These are phyloP conservation scores for Aethina tumida DNA, from an alignment of 1,140 invertebrate species.

Conservation along the genomic window DNA sequence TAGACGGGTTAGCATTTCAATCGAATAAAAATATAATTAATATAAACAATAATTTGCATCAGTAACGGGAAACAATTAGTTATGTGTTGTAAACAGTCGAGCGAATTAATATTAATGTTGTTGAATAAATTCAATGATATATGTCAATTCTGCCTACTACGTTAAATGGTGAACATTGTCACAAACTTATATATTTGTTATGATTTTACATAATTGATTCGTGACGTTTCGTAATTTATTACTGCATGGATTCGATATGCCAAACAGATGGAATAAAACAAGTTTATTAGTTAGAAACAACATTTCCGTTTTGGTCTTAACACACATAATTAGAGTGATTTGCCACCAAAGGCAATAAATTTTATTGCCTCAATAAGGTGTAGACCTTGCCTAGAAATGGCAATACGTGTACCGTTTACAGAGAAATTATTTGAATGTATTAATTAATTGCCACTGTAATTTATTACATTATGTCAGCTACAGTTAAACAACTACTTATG, in stretches of 20 bases:
- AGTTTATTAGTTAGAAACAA: conserved; percentile 20
- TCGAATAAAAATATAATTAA: conserved; percentile 11
- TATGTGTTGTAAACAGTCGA: conserved; percentile 11
- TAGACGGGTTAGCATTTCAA: too few relatives aligned
- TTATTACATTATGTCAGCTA: too few relatives aligned
- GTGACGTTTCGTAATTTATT: conserved; percentile 10
- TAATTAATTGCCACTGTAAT: too few relatives aligned
- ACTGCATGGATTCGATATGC: conserved; percentile 8
- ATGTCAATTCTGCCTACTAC: background rate
- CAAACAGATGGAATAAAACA: conserved; percentile 12
- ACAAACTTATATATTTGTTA: too few relatives aligned
- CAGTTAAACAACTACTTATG: too few relatives aligned
- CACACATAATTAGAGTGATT: conserved; percentile 21
- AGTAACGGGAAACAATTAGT: conserved; percentile 11
- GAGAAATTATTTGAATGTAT: too few relatives aligned
- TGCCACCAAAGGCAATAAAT: conserved; percentile 19
- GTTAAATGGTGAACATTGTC: too few relatives aligned
- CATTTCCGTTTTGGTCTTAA: conserved; percentile 9
- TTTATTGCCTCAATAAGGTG: conserved; percentile 12
- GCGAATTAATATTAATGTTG: conserved; percentile 8
- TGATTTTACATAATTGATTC: conserved; percentile 11
- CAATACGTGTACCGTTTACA: too few relatives aligned
- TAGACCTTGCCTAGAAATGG: conserved; percentile 7
- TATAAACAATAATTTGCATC: conserved; percentile 10
- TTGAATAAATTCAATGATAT: background rate